Evolutionary conservation across 2,113 vertebrate species (phyloP), one percentile per base, ranked within the genome.

Genomic region (Oostethus manadensis): DNA sequence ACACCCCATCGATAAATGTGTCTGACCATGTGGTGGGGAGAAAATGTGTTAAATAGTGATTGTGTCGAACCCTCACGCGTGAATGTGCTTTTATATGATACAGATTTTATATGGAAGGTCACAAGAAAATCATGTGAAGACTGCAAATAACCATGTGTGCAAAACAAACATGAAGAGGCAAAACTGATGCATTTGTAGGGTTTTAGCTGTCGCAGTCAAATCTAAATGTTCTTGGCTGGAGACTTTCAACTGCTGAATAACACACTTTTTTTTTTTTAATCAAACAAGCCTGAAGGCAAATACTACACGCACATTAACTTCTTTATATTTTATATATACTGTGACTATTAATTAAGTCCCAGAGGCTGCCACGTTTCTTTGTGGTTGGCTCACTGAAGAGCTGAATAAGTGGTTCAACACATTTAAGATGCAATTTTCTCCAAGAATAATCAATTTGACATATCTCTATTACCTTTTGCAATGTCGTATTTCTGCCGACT

Each of bases 261-360:
- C 38, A 59, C 48, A 47, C 40, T 23, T 47, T 33, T 33, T 33
- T 33, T 33, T 33, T 33, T 33, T 33, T 33, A 7, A 8, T 57
- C 3, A 17, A 45, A 61, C 47, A 62, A 17, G 55, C 23, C 74
- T 58, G 5, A 33, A 56, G 49, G 71, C 57, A 14, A 54, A 60
- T 15, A 1, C 38, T 48, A 40, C 20, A 51, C 48, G 13, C 44
- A 57, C 56, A 47, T 50, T 15, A 50, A 23, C 48, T 50, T 50
- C 1, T 14, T 50, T 50, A 15, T 48, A 15, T 60, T 60, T 48
- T 49, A 48, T 53, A 47, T 59, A 54, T 45, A 49, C 17, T 38
- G 51, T 44, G 60, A 68, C 69, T 68, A 66, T 50, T 74, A 78
- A 73, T 72, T 63, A 67, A 42, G 67, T 64, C 58, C 18, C 53